These are phyloP conservation scores for Lamprologus lemairii DNA, from an alignment of 2,113 vertebrate species.

Conservation along the genomic window DNA sequence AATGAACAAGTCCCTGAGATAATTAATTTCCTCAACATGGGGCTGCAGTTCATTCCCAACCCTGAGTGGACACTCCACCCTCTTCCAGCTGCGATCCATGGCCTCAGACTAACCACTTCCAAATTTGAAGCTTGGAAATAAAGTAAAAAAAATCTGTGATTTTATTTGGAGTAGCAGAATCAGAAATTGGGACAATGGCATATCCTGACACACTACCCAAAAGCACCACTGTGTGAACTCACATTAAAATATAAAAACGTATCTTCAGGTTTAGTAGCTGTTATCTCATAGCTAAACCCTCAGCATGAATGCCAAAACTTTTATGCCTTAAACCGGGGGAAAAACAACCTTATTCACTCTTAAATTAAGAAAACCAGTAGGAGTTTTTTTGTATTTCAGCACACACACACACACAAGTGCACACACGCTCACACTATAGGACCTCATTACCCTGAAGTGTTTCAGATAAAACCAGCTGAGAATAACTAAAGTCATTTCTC, in stretches of 20 bases:
- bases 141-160: rapidly evolving
- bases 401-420: neutral
- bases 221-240: neutral
- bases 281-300: neutral
- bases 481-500: constrained; percentile 19
- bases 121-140: neutral
- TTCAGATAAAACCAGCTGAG: constrained; percentile 30
- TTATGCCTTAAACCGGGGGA: neutral
- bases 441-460: constrained; percentile 20
- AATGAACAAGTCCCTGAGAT: neutral
- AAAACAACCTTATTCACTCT: neutral
- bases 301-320: neutral
- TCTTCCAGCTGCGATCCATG: neutral
- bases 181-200: neutral
- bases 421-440: neutral
- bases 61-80: neutral
- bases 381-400: neutral
- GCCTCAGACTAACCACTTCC: neutral
- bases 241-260: neutral
- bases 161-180: neutral
- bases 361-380: neutral
- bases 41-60: neutral
- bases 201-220: neutral
- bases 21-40: neutral
- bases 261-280: neutral